phyloP scores from a whole-genome alignment of 2,797 vertebrate genomes.

The Pseudopleuronectes americanus region DNA sequence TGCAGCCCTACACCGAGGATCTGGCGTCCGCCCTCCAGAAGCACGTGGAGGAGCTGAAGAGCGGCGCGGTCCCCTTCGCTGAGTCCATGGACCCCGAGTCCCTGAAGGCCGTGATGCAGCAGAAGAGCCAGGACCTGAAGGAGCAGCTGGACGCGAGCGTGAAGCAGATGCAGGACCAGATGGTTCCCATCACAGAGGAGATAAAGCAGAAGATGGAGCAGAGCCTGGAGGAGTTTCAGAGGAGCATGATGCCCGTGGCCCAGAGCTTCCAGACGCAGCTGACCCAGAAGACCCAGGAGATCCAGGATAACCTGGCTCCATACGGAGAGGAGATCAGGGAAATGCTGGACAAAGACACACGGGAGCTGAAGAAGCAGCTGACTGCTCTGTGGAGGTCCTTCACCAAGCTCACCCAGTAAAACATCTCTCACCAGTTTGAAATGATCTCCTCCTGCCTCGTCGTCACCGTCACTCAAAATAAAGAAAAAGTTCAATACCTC shows the following conservation, averaged over 20 bases:
- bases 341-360: slow-evolving; percentile 61
- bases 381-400: slow-evolving; percentile 70
- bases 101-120: slow-evolving; percentile 67
- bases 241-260: slow-evolving; percentile 61
- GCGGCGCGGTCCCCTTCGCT: slow-evolving; percentile 47
- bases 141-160: slow-evolving; percentile 68
- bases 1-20: slow-evolving; percentile 65
- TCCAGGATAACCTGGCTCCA: slow-evolving; percentile 75
- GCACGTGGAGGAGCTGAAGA: slow-evolving; percentile 72
- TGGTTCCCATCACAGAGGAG: slow-evolving; percentile 76
- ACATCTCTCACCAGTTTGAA: not conserved
- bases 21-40: slow-evolving; percentile 55
- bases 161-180: slow-evolving; percentile 60
- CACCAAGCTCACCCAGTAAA: slow-evolving; percentile 64
- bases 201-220: slow-evolving; percentile 78
- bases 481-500: slow-evolving; percentile 43
- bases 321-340: slow-evolving; percentile 72
- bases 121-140: slow-evolving; percentile 75
- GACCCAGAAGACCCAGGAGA: slow-evolving; percentile 62
- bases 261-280: slow-evolving; percentile 70
- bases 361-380: slow-evolving; percentile 68
- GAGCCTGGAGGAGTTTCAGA: slow-evolving; percentile 76
- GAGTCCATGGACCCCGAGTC: slow-evolving; percentile 64
- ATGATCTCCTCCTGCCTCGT: no score
- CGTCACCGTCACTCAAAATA: not conserved